Evolutionary conservation across 1,140 invertebrate species (phyloP), one percentile per base, ranked within the genome.

Genomic region (Heliothis subflexa): DNA sequence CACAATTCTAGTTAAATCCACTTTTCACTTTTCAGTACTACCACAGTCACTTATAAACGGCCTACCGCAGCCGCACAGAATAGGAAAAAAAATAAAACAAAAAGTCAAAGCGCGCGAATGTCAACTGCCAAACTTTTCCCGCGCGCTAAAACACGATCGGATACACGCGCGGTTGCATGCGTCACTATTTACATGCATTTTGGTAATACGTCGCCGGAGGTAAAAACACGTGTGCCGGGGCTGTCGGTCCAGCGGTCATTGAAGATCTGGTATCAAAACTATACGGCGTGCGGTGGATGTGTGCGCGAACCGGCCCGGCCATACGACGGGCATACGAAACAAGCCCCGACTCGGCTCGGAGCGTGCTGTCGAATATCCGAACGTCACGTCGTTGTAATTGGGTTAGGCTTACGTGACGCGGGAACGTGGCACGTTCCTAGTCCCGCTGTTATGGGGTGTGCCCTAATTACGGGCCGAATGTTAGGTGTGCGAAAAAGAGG

Each of bases 241-340:
- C 89, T 88, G 88, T 93, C 88, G 91, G 93, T 91, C 94, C 91
- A 92, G 89, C 94, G 94, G 94, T 94, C 94, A 95, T 95, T 95
- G 94, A 94, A 88, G 87, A 88, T 88, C 90, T 93, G 89, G 90
- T 91, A 92, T 93, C 93, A 94, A 91, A 92, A 92, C 88, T 93
- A 92, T 89, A 89, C 86, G 83, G 85, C 84, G 86, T 82, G 86
- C 84, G 86, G 81, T 88, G 86, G 87, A 88, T 91, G 90, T 92
- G 91, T 92, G 90, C 89, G 90, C 83, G 86, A 92, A 92, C 91
- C 91, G 92, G 92, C 91, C 88, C 82, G 81, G 80, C 87, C 85
- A 85, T 86, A 86, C 85, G 86, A 73, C 84, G 77, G 85, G 91
- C 92, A 93, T 93, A 93, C 92, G 88, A 92, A 93, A 92, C 91